A percentile compares a stretch with the other conserved stretches of the same genome.
Conservation (phyloP, 2,888 invertebrate species). For the Tenodera sinensis region DNA sequence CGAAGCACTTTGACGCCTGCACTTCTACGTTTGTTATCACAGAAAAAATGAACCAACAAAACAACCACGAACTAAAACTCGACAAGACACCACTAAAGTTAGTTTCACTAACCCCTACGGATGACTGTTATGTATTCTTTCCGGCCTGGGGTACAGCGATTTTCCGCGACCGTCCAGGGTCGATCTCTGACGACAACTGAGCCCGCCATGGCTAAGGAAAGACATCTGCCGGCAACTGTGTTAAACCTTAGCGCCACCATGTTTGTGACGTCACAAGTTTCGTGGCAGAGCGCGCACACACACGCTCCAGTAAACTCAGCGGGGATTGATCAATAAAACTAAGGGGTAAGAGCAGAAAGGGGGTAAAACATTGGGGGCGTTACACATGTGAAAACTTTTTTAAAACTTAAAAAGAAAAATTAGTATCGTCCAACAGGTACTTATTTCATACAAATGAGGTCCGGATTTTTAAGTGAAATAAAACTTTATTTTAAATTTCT, state of each 20-base stretch:
- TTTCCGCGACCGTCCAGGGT: neutral
- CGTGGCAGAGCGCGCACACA: neutral
- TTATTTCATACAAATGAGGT: neutral
- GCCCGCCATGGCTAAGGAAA: neutral
- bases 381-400: neutral
- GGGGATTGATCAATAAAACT: slow-evolving; percentile 5
- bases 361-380: neutral
- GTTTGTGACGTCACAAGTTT: neutral
- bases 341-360: neutral
- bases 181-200: slow-evolving; percentile 1
- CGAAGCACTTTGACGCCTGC: neutral
- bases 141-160: neutral
- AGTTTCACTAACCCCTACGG: neutral
- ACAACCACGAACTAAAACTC: neutral
- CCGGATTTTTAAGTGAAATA: too few species aligned
- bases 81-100: neutral
- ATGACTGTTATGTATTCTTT: neutral
- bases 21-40: neutral
- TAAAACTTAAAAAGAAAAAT: neutral
- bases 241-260: neutral
- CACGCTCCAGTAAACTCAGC: neutral
- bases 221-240: neutral
- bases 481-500: too few species aligned
- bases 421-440: neutral
- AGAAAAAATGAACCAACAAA: neutral